phyloP scores from a whole-genome alignment of 2,888 invertebrate genomes.

The Eremobia ochroleuca region DNA sequence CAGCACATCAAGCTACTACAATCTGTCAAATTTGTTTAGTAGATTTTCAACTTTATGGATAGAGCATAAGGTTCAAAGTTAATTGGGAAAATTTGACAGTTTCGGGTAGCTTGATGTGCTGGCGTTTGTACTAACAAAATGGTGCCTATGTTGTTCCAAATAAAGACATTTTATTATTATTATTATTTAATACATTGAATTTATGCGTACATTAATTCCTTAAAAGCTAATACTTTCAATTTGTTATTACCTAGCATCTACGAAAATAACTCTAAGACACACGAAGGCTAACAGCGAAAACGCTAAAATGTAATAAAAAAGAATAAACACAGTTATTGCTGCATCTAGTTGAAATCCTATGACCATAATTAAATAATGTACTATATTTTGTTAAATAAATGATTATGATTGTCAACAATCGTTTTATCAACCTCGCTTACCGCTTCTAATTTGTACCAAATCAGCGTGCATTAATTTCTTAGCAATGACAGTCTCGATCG shows the following conservation, averaged over 20 bases:
- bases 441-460: constrained; percentile 12
- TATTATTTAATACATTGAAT: not conserved
- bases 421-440: not conserved
- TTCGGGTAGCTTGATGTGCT: too few species aligned
- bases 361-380: too few species aligned
- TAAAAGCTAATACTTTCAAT: not conserved
- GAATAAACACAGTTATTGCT: not conserved
- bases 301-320: not conserved
- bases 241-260: not conserved
- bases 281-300: not conserved
- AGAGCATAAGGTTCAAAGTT: too few species aligned
- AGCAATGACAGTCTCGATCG: constrained; percentile 46
- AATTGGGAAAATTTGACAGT: too few species aligned
- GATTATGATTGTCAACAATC: not conserved
- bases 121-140: too few species aligned
- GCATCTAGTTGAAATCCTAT: not conserved
- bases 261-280: not conserved
- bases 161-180: too few species aligned
- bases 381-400: too few species aligned
- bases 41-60: too few species aligned
- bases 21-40: too few species aligned
- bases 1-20: too few species aligned
- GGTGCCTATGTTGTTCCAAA: too few species aligned
- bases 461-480: constrained; percentile 58
- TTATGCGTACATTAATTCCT: not conserved